Evolutionary conservation across 92 coral and sea anemone genomes (phyloP).

Genomic region (Palythoa grandis): DNA sequence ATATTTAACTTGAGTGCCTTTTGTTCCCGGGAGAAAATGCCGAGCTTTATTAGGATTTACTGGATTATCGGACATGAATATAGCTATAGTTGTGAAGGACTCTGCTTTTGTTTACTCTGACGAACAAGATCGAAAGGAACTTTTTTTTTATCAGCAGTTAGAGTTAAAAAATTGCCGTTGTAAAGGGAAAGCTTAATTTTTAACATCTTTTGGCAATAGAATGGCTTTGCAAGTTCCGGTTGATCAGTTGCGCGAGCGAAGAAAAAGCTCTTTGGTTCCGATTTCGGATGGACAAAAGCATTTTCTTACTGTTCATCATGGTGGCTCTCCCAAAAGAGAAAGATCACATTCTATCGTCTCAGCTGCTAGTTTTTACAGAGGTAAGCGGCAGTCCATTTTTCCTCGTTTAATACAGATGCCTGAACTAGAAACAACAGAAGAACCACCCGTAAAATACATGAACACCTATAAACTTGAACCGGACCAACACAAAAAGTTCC

Average conservation of each 20-base stretch:
- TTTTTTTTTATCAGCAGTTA: too few species aligned
- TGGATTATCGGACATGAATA: too few species aligned
- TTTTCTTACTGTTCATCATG: background rate
- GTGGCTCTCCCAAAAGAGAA: background rate
- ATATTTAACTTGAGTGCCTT: too few species aligned
- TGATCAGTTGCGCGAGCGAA: background rate
- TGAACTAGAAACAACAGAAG: background rate
- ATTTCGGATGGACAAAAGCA: background rate
- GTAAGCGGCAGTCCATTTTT: conserved; percentile 5
- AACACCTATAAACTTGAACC: conserved; percentile 88
- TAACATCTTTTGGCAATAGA: too few species aligned
- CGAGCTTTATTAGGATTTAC: too few species aligned
- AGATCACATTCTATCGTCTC: conserved; percentile 7
- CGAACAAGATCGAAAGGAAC: too few species aligned
- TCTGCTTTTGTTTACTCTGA: too few species aligned
- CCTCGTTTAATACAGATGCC: conserved; percentile 4
- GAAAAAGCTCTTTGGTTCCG: background rate
- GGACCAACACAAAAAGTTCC: conserved; percentile 66
- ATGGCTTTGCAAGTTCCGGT: background rate
- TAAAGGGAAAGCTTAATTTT: too few species aligned
- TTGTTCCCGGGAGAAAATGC: too few species aligned
- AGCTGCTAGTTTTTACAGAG: background rate
- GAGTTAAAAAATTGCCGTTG: background rate
- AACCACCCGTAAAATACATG: conserved; percentile 43
- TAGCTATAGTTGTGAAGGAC: too few species aligned